phyloP scores from a whole-genome alignment of 2,888 invertebrate genomes.

The Drosophila kambysellisi region DNA sequence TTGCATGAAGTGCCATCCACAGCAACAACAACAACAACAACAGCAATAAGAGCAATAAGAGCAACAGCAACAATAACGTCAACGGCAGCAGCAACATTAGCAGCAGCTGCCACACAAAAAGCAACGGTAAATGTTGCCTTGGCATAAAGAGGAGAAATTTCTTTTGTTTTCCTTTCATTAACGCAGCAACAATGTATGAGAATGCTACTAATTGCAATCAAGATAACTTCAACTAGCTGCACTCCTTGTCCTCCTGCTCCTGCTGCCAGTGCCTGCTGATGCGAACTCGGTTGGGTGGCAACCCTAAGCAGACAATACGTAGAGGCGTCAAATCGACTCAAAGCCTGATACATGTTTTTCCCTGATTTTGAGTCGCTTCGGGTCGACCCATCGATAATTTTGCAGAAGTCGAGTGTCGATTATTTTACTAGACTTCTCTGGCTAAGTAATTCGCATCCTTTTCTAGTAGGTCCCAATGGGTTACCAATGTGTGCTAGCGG shows the following conservation, averaged over 20 bases:
- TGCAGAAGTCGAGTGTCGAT: neutral
- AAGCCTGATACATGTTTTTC: neutral
- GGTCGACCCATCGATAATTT: neutral
- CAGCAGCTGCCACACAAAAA: constrained; percentile 28
- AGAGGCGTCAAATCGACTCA: neutral
- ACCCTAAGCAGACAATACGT: neutral
- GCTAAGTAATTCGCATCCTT: too few relatives aligned
- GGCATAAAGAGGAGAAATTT: constrained; percentile 22
- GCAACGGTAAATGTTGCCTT: constrained; percentile 38
- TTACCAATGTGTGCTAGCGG: too few relatives aligned
- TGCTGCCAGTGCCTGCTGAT: neutral
- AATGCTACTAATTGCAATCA: constrained; percentile 81
- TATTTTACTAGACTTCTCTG: neutral
- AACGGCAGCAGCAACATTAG: constrained; percentile 3
- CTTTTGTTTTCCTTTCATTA: constrained; percentile 78
- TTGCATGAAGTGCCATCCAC: constrained; percentile 45
- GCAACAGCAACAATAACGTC: constrained; percentile 3
- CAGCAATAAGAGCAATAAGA: constrained; percentile 4
- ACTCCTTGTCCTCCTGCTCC: neutral
- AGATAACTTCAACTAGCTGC: constrained; percentile 75
- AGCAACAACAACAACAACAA: constrained; percentile 15
- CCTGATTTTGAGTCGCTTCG: neutral
- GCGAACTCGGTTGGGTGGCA: neutral
- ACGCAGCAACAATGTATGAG: constrained; percentile 69
- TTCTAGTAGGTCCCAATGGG: too few relatives aligned